Evolutionary conservation across 2,113 vertebrate genomes (phyloP), one percentile per base, ranked within the genome.

Genomic region (Gobio gobio): DNA sequence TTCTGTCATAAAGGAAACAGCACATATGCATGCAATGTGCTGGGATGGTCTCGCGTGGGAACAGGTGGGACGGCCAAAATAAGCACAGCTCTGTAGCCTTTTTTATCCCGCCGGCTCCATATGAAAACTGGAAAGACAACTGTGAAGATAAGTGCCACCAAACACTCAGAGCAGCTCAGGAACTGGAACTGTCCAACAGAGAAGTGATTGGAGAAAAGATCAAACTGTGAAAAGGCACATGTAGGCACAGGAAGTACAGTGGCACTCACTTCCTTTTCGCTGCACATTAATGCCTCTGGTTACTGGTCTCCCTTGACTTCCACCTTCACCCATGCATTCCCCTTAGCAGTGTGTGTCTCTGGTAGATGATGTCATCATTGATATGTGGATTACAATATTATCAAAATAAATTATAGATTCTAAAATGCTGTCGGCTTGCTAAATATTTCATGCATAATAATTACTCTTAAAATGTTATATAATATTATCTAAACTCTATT

Each of bases 291-390:
- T 18, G 26, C 77, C 84, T 40, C 36, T 24, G 40, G 74, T 63
- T 70, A 83, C 79, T 63, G 47, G 29, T 61, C 63, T 76, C 49
- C n/a, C 36, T 66, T 29, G 24, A 45, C 45, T 73, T 43, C 20
- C 73, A 68, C 43, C 22, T 0, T 51, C 75, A 86, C 90, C 70
- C 49, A 90, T 87, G 85, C 68, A 90, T 26, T 68, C 33, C 73
- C 83, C 89, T 85, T 90, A 89, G 84, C 75, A 78, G 91, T 87
- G 83, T 91, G 88, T 83, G 87, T 93, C 90, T 89, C 89, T 92
- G 90, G 93, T 93, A 86, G 89, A 93, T 91, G 86, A 93, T 93
- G 92, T 94, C 91, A 91, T 89, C 88, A 86, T 61, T 92, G 91
- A 93, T 93, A 87, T 91, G 85, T 92, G 92, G 94, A 90, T 88